Base-by-base conservation (phyloP, 2,888 invertebrate genomes). In the Dascillus cervinus region DNA sequence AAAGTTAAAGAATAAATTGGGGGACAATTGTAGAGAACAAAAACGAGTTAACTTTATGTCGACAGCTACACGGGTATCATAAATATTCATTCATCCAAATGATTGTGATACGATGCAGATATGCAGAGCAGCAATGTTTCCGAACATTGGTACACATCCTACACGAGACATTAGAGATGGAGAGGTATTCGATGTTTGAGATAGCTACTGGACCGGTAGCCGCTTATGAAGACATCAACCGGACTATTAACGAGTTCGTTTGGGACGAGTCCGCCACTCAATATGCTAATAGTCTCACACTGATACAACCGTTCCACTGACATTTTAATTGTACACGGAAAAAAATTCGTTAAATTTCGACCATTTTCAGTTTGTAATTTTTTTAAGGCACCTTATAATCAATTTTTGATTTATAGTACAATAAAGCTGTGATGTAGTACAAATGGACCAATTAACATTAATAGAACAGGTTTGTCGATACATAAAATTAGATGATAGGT, bases 201-300 rank as follows among this genome's bases (percentile, higher is more conserved):
- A 55, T 53, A 55, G 55, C 57, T 58, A 56, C 59, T 47, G 56
- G 49, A 49, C 50, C 58, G 49, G 58, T 59, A 60, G 60, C 44
- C 33, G 26, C 34, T 35, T 50, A 56, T 51, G 53, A 54, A 56
- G 57, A 58, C 57, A 56, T 59, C 56, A 56, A 39, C 39, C 26
- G 31, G 41, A 43, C 51, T 46, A 45, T 52, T 52, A 50, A 50
- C 44, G 49, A 46, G 36, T 41, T 30, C 30, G 48, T 45, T 48
- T 43, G 47, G 43, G 37, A 40, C 44, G 37, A 32, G 34, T 25
- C 39, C 39, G 37, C 27, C 32, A 44, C 45, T 52, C 47, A 36
- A 40, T 53, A 53, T 53, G 53, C 53, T 52, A 53, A 53, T 53
- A 34, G 36, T 27, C 39, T 35, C 36, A 33, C 34, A 36, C 39